Conservation (phyloP, 2,113 vertebrate species). For the Podiceps cristatus region DNA sequence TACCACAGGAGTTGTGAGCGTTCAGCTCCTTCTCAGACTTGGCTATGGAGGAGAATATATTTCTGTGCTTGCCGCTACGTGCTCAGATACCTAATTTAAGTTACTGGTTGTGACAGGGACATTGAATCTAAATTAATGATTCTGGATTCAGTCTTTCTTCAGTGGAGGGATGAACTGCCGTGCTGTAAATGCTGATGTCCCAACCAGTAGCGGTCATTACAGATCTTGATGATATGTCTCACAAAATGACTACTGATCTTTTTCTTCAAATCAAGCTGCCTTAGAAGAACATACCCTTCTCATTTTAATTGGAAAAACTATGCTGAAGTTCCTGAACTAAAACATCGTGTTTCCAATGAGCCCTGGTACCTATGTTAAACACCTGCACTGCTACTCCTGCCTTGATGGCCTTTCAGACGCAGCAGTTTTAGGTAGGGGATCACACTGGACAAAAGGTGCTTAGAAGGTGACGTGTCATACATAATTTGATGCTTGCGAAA, state of each 20-base stretch:
- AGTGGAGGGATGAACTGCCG: not conserved
- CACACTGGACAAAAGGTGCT: not conserved
- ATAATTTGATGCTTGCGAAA: not conserved
- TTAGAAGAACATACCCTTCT: not conserved
- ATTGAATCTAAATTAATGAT: conserved; percentile 21
- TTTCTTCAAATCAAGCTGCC: not conserved
- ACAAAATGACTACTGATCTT: not conserved
- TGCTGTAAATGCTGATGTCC: not conserved
- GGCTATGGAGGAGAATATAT: not conserved
- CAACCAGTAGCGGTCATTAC: not conserved
- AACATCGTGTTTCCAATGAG: not conserved
- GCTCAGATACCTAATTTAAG: conserved; percentile 29
- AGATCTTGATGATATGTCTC: not conserved
- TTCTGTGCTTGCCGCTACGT: not conserved
- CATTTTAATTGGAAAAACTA: not conserved
- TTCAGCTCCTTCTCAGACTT: not conserved
- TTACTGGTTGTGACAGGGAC: conserved; percentile 1
- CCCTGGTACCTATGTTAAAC: not conserved
- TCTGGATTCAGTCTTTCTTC: not conserved
- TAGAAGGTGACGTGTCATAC: not conserved
- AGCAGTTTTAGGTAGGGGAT: not conserved
- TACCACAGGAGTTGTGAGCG: not conserved
- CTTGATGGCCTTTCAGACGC: not conserved
- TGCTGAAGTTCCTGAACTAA: not conserved
- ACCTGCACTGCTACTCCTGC: not conserved